Base-by-base conservation (phyloP, 2,888 invertebrate genomes). In the Notodonta dromedarius region DNA sequence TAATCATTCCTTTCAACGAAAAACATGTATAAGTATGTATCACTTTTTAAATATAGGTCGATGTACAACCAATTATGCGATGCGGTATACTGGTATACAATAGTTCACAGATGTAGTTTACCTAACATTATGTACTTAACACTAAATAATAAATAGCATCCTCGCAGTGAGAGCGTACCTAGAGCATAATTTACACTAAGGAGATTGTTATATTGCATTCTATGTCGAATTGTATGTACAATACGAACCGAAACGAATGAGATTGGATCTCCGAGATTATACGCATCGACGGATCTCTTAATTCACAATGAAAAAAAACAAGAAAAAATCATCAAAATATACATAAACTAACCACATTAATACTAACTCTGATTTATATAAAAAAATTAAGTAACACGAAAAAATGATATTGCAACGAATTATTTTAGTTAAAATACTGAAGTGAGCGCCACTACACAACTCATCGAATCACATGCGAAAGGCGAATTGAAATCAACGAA, bases 81-180 rank as follows among this genome's bases (percentile, higher is more conserved):
- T 86, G 89, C 85, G 89, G 83, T 90, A 89, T 87, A 90, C 81
- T 91, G 92, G 93, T 93, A 93, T 93, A 93, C 93, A 92, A 86
- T 85, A 82, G 83, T 89, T 90, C 93, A 93, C 93, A 93, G 92
- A 87, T 84, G 84, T 85, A 85, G 85, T 88, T 77, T 81, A 79
- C 85, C 88, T 90, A 90, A 87, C 68, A 83, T 85, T 88, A 90
- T 83, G 79, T 83, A 86, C 92, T 93, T 93, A 93, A 80, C 68
- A 90, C 92, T 93, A 93, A 90, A 92, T 91, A 93, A 93, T 93
- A 93, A 93, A 93, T 93, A 93, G 92, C 90, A 82, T 85, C 78
- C 87, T 87, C 90, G 82, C 87, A 72, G 71, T 84, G 87, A 87
- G 87, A 86, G 87, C 86, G 83, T 86, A 85, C 87, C 89, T 91